A percentile compares a stretch with the other conserved stretches of the same genome.
phyloP scores from a whole-genome alignment of 2,888 invertebrate genomes.

The Lissocephala sabroskyi region DNA sequence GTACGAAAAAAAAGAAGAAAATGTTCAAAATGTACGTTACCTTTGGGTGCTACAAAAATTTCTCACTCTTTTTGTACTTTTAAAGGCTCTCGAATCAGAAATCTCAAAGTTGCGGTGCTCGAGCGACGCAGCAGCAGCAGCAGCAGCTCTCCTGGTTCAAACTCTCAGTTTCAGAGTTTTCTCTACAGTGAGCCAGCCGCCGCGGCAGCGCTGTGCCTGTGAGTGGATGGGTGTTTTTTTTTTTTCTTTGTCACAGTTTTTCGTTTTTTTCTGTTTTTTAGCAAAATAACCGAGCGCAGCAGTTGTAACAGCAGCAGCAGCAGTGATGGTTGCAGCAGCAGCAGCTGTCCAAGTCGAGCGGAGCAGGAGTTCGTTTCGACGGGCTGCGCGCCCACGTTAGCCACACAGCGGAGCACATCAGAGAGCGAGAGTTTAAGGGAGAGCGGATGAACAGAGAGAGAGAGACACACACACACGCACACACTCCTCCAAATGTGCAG shows the following conservation, averaged over 20 bases:
- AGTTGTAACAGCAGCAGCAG: slow-evolving; percentile 32
- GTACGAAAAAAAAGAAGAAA: slow-evolving; percentile 56
- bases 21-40: slow-evolving; percentile 63
- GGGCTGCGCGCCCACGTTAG: too few species aligned
- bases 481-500: too few species aligned
- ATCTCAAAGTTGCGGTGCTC: slow-evolving; percentile 56
- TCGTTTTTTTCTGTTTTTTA: background rate
- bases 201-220: slow-evolving; percentile 45
- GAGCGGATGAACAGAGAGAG: too few species aligned
- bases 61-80: slow-evolving; percentile 57
- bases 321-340: slow-evolving; percentile 1
- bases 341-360: background rate
- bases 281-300: slow-evolving; percentile 33
- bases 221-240: background rate
- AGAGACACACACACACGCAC: too few species aligned
- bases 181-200: slow-evolving; percentile 47
- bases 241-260: background rate
- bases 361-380: background rate
- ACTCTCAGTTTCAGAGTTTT: slow-evolving; percentile 51
- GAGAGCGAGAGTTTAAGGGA: too few species aligned
- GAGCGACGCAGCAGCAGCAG: slow-evolving; percentile 60
- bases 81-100: slow-evolving; percentile 64
- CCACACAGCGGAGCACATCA: too few species aligned
- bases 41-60: slow-evolving; percentile 60
- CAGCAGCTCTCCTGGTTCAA: slow-evolving; percentile 60